Conservation (phyloP, 2,888 invertebrate species). For the Xestia rhomboidea region DNA sequence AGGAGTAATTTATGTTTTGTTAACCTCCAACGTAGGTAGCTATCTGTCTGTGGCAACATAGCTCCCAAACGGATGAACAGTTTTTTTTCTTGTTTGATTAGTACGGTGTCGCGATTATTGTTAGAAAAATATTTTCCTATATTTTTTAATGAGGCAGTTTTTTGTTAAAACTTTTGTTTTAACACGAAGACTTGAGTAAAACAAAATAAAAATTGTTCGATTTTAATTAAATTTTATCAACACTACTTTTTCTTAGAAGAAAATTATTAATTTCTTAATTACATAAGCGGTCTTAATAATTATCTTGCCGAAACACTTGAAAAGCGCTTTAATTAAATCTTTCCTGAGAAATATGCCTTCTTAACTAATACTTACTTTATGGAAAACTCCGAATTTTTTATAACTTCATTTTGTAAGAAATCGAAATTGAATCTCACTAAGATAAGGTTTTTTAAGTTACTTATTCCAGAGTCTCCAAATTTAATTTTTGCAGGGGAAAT, state of each 20-base stretch:
- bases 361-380: neutral
- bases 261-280: conserved; percentile 1
- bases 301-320: conserved; percentile 16
- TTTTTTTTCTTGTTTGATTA: neutral
- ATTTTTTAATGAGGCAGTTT: neutral
- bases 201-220: neutral
- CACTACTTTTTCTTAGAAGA: neutral
- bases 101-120: too few relatives aligned
- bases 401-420: conserved; percentile 13
- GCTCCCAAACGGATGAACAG: neutral
- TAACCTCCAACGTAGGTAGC: too few relatives aligned
- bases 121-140: neutral
- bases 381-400: conserved; percentile 2
- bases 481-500: conserved; percentile 1
- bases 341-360: neutral
- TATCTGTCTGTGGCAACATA: neutral
- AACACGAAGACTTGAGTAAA: too few relatives aligned
- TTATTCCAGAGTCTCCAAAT: conserved; percentile 1
- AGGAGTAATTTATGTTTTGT: neutral
- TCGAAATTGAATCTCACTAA: conserved; percentile 25
- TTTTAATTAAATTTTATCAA: too few relatives aligned
- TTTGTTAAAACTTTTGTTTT: too few relatives aligned
- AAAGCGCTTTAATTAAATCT: conserved; percentile 15
- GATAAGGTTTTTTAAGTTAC: conserved; percentile 6
- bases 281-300: conserved; percentile 24